Conservation (phyloP, 2,113 vertebrate genomes). For the Muscicapa adusta region DNA sequence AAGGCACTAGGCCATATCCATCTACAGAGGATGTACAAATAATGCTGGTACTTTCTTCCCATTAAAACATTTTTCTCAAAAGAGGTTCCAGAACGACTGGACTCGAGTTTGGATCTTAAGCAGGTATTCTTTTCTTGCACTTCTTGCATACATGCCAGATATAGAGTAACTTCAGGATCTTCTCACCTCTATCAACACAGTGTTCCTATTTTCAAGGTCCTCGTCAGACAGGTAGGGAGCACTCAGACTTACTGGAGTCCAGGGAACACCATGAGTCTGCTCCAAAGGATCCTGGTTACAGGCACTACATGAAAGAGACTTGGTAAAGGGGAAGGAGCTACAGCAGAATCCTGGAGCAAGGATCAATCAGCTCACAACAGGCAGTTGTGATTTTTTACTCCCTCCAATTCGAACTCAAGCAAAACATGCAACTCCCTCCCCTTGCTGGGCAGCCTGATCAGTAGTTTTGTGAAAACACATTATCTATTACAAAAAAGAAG, state of each 20-base stretch:
- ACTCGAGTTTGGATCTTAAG: neutral
- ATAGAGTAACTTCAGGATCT: neutral
- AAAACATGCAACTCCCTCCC: neutral
- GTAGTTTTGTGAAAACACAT: neutral
- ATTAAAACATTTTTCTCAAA: neutral
- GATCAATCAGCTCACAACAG: neutral
- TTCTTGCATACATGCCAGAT: neutral
- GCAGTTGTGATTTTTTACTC: too few species aligned
- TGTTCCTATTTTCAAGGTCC: neutral
- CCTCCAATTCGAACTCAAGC: too few species aligned
- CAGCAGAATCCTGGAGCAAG: neutral
- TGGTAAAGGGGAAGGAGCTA: neutral
- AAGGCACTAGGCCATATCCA: neutral
- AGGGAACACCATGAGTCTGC: neutral
- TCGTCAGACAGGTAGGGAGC: neutral
- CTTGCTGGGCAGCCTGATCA: neutral
- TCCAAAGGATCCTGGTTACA: neutral
- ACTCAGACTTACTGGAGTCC: accelerated
- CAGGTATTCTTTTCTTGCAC: neutral
- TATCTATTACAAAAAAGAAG: too few species aligned
- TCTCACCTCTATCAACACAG: neutral
- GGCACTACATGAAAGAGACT: neutral
- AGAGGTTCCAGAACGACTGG: neutral
- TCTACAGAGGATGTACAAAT: neutral
- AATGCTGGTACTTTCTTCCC: too few species aligned